Conservation (phyloP, 35 echinoderm and acorn worm genomes). For the Apostichopus parvimensis region DNA sequence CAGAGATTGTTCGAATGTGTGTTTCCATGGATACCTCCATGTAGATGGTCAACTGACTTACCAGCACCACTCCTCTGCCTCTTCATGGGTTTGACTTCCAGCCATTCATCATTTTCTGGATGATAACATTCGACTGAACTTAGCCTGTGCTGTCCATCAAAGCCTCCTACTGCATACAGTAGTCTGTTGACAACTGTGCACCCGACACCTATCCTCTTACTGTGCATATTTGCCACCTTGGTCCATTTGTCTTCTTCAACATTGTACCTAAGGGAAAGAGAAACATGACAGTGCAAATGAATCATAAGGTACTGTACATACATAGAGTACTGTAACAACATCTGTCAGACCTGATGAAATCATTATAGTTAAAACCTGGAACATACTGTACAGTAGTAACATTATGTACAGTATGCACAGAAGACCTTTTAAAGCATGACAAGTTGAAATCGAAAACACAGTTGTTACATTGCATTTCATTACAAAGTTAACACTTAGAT, state of each 20-base stretch:
- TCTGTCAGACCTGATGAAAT: no score
- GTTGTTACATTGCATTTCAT: no score
- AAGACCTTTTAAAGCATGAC: no score
- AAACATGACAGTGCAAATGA: neutral
- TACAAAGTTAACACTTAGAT: no score
- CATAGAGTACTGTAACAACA: no score
- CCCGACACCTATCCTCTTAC: conserved; percentile 83
- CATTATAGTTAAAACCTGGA: no score
- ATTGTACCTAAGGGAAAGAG: conserved; percentile 55
- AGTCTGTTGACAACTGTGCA: conserved; percentile 93
- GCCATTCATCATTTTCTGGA: conserved; percentile 90
- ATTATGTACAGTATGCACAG: no score
- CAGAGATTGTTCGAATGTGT: no score
- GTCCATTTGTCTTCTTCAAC: conserved; percentile 86
- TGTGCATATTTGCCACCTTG: conserved; percentile 77
- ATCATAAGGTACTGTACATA: no score
- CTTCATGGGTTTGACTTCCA: conserved; percentile 79
- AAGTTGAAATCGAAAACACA: no score
- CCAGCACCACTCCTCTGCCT: conserved; percentile 93
- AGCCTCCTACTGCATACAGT: conserved; percentile 94
- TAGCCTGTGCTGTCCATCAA: conserved; percentile 81
- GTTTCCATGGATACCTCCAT: no score
- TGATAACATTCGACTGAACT: conserved; percentile 92
- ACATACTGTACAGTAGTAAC: no score
- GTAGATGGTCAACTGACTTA: neutral